Evolutionary conservation across 2,113 vertebrate species (phyloP).

Genomic region (Herpetotheres cachinnans): DNA sequence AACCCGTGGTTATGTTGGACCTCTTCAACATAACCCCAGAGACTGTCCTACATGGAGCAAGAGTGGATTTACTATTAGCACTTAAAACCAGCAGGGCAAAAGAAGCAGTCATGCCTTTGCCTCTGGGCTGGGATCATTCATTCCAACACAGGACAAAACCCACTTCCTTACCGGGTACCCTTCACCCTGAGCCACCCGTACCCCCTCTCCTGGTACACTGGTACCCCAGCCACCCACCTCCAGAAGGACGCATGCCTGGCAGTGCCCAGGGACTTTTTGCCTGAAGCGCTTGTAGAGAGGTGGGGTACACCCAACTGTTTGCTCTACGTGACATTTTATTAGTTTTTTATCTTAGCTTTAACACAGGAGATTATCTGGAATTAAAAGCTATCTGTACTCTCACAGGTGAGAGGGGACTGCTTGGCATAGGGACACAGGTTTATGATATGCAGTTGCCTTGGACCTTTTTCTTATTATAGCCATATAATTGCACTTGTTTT

Average conservation of each 20-base stretch:
- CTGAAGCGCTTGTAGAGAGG: background rate
- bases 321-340: background rate
- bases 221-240: background rate
- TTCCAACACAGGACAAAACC: background rate
- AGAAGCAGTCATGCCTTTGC: background rate
- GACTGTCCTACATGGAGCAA: background rate
- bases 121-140: background rate
- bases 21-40: background rate
- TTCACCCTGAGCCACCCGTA: background rate
- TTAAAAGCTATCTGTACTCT: background rate
- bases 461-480: background rate
- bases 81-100: background rate
- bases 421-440: background rate
- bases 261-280: background rate
- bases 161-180: background rate
- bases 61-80: background rate
- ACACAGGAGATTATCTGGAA: background rate
- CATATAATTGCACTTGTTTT: background rate
- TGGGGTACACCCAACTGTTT: background rate
- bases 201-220: background rate
- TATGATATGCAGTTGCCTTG: background rate
- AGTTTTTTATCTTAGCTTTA: background rate
- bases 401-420: background rate
- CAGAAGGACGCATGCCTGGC: background rate
- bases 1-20: background rate